Conservation (phyloP, 1,140 invertebrate species). For the Rhagoletis zephyria region DNA sequence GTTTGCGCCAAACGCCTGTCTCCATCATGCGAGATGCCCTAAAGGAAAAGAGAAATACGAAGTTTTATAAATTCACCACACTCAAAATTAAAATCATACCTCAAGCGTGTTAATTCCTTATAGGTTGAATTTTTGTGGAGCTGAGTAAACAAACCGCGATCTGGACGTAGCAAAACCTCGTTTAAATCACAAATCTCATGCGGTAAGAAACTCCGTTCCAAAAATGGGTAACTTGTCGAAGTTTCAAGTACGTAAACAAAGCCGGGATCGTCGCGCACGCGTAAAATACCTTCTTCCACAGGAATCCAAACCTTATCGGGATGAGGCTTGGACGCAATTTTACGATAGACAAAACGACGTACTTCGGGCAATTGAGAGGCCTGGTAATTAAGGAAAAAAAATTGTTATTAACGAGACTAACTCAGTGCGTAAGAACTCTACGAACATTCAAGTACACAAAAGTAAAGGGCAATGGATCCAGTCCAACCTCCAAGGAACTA, state of each 20-base stretch:
- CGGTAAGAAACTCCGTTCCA: conserved; percentile 64
- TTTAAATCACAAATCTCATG: conserved; percentile 70
- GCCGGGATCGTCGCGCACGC: conserved; percentile 66
- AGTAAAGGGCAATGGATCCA: conserved; percentile 67
- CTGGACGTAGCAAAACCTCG: conserved; percentile 65
- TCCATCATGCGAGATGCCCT: conserved; percentile 65
- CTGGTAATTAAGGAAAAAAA: conserved; percentile 54
- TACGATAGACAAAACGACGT: conserved; percentile 62
- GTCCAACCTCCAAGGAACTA: conserved; percentile 63
- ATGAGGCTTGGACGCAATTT: conserved; percentile 63
- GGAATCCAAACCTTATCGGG: conserved; percentile 64
- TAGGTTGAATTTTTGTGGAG: conserved; percentile 68
- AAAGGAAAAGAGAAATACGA: neutral
- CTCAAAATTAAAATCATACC: conserved; percentile 55
- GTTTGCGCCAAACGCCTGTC: conserved; percentile 66
- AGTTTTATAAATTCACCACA: neutral
- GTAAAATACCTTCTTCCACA: conserved; percentile 62
- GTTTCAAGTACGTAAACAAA: conserved; percentile 66
- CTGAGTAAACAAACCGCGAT: conserved; percentile 62
- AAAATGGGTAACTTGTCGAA: conserved; percentile 63
- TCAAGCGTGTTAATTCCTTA: conserved; percentile 64
- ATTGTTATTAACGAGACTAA: neutral
- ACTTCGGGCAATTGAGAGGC: conserved; percentile 63
- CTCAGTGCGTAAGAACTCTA: neutral
- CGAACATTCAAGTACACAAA: conserved; percentile 68